A percentile compares a stretch with the other conserved stretches of the same genome.
Evolutionary conservation across 1,140 invertebrate genomes (phyloP).

Genomic region (Helicoverpa armigera): DNA sequence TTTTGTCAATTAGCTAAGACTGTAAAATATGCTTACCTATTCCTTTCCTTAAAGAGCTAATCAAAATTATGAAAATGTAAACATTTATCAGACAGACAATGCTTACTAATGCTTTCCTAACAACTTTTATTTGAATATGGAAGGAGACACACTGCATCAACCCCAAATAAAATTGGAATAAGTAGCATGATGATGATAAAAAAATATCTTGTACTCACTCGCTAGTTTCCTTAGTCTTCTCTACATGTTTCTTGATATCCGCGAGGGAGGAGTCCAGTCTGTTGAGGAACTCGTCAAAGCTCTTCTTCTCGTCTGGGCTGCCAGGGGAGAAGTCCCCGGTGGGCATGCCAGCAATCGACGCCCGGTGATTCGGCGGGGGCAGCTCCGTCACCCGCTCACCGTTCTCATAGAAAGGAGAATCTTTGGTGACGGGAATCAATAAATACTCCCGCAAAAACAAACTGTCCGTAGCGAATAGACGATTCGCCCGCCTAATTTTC

Average conservation of each 20-base stretch:
- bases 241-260: conserved; percentile 94
- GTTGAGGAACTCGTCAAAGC: conserved; percentile 93
- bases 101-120: too few species aligned
- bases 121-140: too few species aligned
- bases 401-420: conserved; percentile 87
- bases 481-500: conserved; percentile 95
- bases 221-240: conserved; percentile 91
- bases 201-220: conserved; percentile 88
- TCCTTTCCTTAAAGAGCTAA: too few species aligned
- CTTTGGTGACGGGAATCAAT: conserved; percentile 91
- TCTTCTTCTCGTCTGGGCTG: conserved; percentile 90
- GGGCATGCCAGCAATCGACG: conserved; percentile 86
- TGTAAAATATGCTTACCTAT: too few species aligned
- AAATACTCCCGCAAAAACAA: conserved; percentile 94
- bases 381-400: conserved; percentile 78
- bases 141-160: too few species aligned
- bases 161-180: too few species aligned
- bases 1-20: too few species aligned
- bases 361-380: conserved; percentile 75
- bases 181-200: not conserved
- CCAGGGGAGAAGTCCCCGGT: conserved; percentile 85
- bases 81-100: too few species aligned
- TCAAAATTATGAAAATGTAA: too few species aligned
- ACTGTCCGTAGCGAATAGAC: conserved; percentile 95
- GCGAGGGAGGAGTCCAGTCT: conserved; percentile 96